Conservation (phyloP, 1,140 invertebrate genomes). For the Bombus affinis region DNA sequence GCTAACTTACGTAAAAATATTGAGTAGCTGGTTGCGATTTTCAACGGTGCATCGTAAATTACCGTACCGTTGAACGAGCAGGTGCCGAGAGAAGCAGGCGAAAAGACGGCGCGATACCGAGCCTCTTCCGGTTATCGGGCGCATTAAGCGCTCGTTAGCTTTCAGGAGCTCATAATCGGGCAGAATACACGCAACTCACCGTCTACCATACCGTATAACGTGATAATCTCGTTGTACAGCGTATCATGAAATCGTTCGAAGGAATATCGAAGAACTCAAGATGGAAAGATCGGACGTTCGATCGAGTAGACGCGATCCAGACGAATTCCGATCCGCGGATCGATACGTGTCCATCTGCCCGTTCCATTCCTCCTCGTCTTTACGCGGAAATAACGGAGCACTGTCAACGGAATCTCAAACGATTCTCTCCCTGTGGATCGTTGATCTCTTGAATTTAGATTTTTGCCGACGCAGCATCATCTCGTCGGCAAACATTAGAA, state of each 20-base stretch:
- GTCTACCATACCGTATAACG: neutral
- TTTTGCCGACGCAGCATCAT: neutral
- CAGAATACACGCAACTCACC: neutral
- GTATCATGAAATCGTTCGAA: neutral
- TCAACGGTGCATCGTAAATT: slow-evolving; percentile 4
- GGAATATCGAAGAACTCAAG: neutral
- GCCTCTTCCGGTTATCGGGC: neutral
- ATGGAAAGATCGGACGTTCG: slow-evolving; percentile 6
- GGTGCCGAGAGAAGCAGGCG: neutral
- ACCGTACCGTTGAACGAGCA: neutral
- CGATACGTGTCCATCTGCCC: slow-evolving; percentile 41
- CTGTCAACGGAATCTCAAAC: slow-evolving; percentile 59
- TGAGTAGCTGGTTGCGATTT: neutral
- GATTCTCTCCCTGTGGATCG: slow-evolving; percentile 39
- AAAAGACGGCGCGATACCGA: neutral
- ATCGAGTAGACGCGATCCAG: slow-evolving; percentile 42
- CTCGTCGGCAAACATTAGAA: slow-evolving; percentile 9
- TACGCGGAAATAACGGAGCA: slow-evolving; percentile 61
- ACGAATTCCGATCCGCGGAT: slow-evolving; percentile 48
- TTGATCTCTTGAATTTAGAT: slow-evolving; percentile 38
- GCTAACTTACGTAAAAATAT: neutral
- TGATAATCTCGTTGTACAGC: slow-evolving; percentile 4
- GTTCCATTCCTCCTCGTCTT: slow-evolving; percentile 38
- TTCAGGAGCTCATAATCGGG: slow-evolving; percentile 33
- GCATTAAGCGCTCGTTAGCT: slow-evolving; percentile 8